phyloP scores from a whole-genome alignment of 2,113 vertebrate species.

The Ibidorhyncha struthersii region DNA sequence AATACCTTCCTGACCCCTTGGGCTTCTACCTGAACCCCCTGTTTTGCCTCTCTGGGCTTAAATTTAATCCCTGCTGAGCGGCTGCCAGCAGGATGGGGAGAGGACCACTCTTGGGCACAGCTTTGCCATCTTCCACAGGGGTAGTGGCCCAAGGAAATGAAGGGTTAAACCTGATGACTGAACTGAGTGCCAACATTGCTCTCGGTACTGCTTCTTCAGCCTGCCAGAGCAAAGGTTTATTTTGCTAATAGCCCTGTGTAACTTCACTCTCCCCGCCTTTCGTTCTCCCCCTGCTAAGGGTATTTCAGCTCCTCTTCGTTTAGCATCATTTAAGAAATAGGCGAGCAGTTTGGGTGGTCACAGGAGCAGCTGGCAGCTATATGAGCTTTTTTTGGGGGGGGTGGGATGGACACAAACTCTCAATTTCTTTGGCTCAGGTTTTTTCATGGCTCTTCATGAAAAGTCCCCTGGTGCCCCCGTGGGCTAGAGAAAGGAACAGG shows the following conservation, averaged over 20 bases:
- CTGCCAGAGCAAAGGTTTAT: background rate
- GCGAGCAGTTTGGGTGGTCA: constrained; percentile 14
- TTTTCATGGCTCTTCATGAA: background rate
- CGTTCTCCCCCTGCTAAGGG: background rate
- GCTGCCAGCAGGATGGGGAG: background rate
- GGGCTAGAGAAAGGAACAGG: background rate
- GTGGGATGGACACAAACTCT: background rate
- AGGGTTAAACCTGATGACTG: background rate
- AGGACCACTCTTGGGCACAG: background rate
- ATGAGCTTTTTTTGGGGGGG: rapidly evolving
- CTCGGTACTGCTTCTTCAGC: background rate
- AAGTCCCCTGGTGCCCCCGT: background rate
- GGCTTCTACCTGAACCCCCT: background rate
- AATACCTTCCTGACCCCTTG: background rate
- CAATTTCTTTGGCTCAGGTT: background rate
- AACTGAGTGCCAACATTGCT: background rate
- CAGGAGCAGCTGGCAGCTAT: background rate
- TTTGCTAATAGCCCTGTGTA: background rate
- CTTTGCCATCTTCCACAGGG: background rate
- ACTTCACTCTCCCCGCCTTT: background rate
- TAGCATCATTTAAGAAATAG: background rate
- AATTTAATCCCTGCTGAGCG: background rate
- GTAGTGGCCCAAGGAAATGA: background rate
- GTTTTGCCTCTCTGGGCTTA: background rate
- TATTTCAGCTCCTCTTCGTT: background rate